phyloP scores from a whole-genome alignment of 2,113 vertebrate genomes.

The Limnothrissa miodon region DNA sequence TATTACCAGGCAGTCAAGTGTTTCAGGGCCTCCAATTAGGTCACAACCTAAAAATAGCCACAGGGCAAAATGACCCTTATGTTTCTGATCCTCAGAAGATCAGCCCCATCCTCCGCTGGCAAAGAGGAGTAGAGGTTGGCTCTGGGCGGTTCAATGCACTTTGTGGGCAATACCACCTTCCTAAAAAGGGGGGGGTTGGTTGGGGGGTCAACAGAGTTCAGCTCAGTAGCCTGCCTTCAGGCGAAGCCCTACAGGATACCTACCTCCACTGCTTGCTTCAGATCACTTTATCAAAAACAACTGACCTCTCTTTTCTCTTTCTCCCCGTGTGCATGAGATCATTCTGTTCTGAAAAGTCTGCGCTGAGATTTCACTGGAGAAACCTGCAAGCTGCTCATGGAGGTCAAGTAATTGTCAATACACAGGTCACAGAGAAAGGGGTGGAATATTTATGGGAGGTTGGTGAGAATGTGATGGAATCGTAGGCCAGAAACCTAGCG shows the following conservation, averaged over 20 bases:
- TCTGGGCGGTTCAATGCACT: background rate
- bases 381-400: background rate
- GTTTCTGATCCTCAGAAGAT: background rate
- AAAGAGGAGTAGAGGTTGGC: background rate
- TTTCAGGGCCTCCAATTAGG: conserved; percentile 7
- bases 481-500: too few species aligned
- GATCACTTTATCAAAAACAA: background rate
- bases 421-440: background rate
- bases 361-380: background rate
- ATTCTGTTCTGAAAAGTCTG: background rate
- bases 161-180: background rate
- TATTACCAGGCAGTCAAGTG: background rate
- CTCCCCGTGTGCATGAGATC: background rate
- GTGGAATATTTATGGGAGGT: background rate
- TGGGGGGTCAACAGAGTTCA: background rate
- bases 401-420: background rate
- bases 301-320: background rate
- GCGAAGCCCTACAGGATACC: background rate
- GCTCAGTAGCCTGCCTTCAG: background rate
- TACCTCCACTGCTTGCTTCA: background rate
- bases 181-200: background rate
- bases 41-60: conserved; percentile 4
- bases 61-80: background rate
- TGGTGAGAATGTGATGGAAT: background rate
- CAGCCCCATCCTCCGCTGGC: background rate